Base-by-base conservation (phyloP, 64 coral and sea anemone species). In the Astreopora myriophthalma region DNA sequence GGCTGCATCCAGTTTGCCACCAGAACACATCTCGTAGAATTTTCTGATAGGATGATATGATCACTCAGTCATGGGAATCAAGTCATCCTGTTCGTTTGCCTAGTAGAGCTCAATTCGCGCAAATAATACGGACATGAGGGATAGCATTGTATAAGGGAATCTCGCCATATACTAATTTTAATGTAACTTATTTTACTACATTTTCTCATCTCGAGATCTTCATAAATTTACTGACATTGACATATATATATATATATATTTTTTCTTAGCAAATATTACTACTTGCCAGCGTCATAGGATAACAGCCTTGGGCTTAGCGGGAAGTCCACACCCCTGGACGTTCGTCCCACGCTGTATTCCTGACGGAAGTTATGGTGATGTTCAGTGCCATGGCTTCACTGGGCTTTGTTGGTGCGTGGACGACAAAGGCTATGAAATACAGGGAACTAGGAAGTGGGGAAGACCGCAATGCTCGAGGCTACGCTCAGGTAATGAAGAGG, bases 351-450 rank as follows among this genome's bases (percentile, higher is more conserved):
- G 51, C 7, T 97, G 95, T 79, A 94, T 66, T 31, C 20, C 67
- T 38, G 81, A 80, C 35, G 95, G 95, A 13, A 71, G 52, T 13
- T 97, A 97, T 83, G 33, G 80, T 19, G 71, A 76, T 3, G 80
- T 90, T 2, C 95, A 97, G 22, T 97, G 95, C 25, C 87, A 87
- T 35, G 23, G 2, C 13, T 74, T 88, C 62, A 90, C 79, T 4
- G 61, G 73, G 19, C 73, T 94, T 5, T 97, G 95, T 29, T 97
- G 95, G 95, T 97, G 95, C 78, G 95, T 97, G 2, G 67, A 97
- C 46, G 42, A 69, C 8, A 62, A 87, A 48, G 95, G 95, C 29
- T 46, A 79, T 66, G 95, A 96, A 71, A 79, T 97, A 26, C 61
- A 79, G 34, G 83, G 89, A 29, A 90, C 95, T 10, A 86, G 87